phyloP scores from a whole-genome alignment of 2,888 invertebrate species.

The Chalcosyrphus nemorum region DNA sequence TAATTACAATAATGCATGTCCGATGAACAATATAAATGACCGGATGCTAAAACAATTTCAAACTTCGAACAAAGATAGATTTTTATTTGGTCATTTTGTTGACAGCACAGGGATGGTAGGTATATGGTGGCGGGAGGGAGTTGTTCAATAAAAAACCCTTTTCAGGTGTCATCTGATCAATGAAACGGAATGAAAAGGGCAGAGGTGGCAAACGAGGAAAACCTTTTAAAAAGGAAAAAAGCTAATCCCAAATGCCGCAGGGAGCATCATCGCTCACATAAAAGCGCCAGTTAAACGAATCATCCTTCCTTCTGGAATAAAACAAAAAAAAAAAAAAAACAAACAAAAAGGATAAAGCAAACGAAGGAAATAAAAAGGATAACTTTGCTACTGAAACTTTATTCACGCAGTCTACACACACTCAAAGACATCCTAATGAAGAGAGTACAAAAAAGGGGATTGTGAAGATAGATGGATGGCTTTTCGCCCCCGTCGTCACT shows the following conservation, averaged over 20 bases:
- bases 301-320: slow-evolving; percentile 3
- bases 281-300: slow-evolving; percentile 38
- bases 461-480: background rate
- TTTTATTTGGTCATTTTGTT: background rate
- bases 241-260: slow-evolving; percentile 25
- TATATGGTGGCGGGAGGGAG: background rate
- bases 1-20: slow-evolving; percentile 41
- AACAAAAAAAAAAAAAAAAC: background rate
- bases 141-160: slow-evolving; percentile 45
- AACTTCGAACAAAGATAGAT: slow-evolving; percentile 29
- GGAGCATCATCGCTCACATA: slow-evolving; percentile 4
- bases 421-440: slow-evolving; percentile 10
- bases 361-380: slow-evolving; percentile 4
- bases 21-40: slow-evolving; percentile 27
- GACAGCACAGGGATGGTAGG: background rate
- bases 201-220: slow-evolving; percentile 1
- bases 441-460: background rate
- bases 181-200: slow-evolving; percentile 6
- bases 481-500: background rate
- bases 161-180: slow-evolving; percentile 47
- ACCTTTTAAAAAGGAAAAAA: slow-evolving; percentile 13
- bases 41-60: slow-evolving; percentile 30
- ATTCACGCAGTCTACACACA: slow-evolving; percentile 12
- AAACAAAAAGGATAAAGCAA: background rate
- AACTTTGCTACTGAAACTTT: slow-evolving; percentile 27